Base-by-base conservation (phyloP, 2,888 invertebrate genomes). In the Napeogenes sylphis region DNA sequence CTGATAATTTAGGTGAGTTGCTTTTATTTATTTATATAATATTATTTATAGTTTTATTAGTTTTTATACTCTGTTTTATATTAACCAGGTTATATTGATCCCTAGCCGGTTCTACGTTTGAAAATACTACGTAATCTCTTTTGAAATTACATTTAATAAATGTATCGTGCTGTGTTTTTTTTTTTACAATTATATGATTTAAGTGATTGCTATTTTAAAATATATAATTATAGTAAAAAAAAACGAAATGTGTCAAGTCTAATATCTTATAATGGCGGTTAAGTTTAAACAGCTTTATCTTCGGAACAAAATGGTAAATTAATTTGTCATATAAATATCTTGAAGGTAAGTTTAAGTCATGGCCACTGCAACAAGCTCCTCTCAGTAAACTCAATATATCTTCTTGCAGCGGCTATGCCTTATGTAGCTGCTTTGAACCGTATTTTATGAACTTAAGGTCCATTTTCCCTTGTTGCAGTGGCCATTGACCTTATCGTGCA, bases 401-500 rank as follows among this genome's bases (percentile, higher is more conserved):
- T 78, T 76, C 75, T 87, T 89, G 89, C 89, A 87, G 89, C 92
- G 90, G 92, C 92, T 92, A 91, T 91, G 89, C 83, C 85, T 92
- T 89, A 76, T 73, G 80, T 83, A 83, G 88, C 87, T 84, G 87
- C 88, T 75, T 54, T 55, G 47, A 60, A 67, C 71, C 70, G 64
- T 73, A 63, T 72, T 61, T 32, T 56, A 63, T 64, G 67, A 63
- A 71, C 68, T 83, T 87, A 89, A 87, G 84, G 76, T 74, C 73
- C 70, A 81, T 90, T 83, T 84, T 84, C 84, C 87, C 89, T 90
- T 93, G 92, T 95, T 97, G 92, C 96, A 98, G 99, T 99, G 93
- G 99, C 99, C 91, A 99, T 99, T 92, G 98, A 98, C 92, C 94
- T 99, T 90, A 99, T 99, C 92, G 99, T 99, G 79, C 98, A 98